Conservation (phyloP, 2,113 vertebrate genomes). For the Corvus hawaiiensis region DNA sequence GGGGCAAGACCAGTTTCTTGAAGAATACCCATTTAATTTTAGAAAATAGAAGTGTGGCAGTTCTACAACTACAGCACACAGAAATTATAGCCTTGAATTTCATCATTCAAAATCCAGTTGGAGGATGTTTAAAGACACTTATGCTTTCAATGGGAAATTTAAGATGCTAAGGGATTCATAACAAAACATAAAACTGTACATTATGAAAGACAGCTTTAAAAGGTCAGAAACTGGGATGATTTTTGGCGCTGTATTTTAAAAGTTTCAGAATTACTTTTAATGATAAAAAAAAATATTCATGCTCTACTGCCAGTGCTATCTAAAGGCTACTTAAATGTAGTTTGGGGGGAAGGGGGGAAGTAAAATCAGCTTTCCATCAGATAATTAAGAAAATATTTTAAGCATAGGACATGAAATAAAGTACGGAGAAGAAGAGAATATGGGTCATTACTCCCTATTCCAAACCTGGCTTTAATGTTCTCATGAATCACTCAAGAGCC, state of each 20-base stretch:
- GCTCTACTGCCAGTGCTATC: neutral
- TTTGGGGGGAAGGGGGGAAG: rapidly evolving
- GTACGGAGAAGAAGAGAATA: neutral
- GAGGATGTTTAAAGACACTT: neutral
- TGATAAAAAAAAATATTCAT: conserved; percentile 50
- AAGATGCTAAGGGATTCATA: neutral
- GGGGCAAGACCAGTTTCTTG: neutral
- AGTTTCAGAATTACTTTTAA: neutral
- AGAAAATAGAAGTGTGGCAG: neutral
- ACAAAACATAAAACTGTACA: neutral
- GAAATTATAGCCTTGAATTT: neutral
- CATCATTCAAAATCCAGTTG: neutral
- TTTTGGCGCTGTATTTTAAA: conserved; percentile 35
- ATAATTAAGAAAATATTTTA: neutral
- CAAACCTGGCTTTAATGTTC: conserved; percentile 17
- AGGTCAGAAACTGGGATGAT: neutral
- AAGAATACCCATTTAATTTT: neutral
- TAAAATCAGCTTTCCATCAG: conserved; percentile 15
- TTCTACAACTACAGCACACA: neutral
- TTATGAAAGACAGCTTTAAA: neutral
- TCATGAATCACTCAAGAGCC: conserved; percentile 8
- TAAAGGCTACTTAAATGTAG: neutral
- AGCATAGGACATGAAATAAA: neutral
- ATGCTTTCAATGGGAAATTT: neutral
- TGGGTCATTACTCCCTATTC: neutral